Evolutionary conservation across 2,888 invertebrate species (phyloP).

Genomic region (Oscheius onirici): DNA sequence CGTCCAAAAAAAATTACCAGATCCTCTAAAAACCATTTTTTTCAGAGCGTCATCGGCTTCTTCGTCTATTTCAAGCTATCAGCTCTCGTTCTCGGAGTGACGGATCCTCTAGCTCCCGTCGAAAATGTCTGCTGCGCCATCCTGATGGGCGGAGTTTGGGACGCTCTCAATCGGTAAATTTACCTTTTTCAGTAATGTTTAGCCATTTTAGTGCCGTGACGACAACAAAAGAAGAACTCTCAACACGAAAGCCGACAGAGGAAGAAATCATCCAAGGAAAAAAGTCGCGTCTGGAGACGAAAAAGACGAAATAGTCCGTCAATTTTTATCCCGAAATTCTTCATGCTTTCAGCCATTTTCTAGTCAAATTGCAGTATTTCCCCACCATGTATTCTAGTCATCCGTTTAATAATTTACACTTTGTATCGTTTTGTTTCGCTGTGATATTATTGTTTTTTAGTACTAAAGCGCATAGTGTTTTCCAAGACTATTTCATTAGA

Average conservation of each 20-base stretch:
- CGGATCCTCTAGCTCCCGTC: constrained; percentile 97
- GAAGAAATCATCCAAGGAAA: constrained; percentile 35
- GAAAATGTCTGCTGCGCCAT: constrained; percentile 96
- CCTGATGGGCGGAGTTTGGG: constrained; percentile 97
- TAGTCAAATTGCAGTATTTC: neutral
- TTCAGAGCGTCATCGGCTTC: constrained; percentile 69
- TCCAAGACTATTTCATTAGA: too few relatives aligned
- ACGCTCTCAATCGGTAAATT: constrained; percentile 79
- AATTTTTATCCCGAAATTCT: constrained; percentile 12
- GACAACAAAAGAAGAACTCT: constrained; percentile 43
- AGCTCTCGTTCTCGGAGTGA: constrained; percentile 91
- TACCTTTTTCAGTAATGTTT: neutral
- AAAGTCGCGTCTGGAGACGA: constrained; percentile 27
- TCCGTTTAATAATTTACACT: neutral
- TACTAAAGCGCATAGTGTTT: constrained; percentile 1
- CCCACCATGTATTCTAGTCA: neutral
- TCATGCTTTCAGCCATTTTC: neutral
- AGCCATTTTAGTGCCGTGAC: constrained; percentile 52
- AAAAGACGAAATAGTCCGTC: constrained; percentile 41
- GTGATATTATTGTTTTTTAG: constrained; percentile 20
- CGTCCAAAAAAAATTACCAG: too few relatives aligned
- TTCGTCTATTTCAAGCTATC: constrained; percentile 80
- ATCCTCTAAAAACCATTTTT: too few relatives aligned
- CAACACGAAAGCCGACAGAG: constrained; percentile 31
- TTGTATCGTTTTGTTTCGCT: constrained; percentile 4